These are phyloP conservation scores for Zingel zingel DNA, from an alignment of 2,113 vertebrate species.

Conservation along the genomic window DNA sequence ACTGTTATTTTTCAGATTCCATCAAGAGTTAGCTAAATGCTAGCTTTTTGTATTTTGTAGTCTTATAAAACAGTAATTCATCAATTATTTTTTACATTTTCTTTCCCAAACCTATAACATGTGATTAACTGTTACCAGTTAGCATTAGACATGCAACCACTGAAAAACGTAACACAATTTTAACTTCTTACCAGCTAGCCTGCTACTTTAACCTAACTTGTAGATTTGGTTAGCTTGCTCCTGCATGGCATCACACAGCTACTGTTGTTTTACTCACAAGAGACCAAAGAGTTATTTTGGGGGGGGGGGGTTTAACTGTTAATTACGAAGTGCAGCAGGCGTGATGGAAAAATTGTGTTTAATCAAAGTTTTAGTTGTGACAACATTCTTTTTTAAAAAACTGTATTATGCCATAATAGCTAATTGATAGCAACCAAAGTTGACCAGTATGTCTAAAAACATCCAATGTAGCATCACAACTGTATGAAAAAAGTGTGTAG, in stretches of 20 bases:
- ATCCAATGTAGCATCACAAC: neutral
- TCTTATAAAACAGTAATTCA: too few relatives aligned
- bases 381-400: neutral
- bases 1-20: too few relatives aligned
- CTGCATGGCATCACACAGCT: neutral
- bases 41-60: too few relatives aligned
- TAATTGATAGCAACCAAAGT: neutral
- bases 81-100: too few relatives aligned
- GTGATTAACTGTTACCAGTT: too few relatives aligned
- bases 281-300: neutral
- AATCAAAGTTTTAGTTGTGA: neutral
- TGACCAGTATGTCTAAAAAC: neutral
- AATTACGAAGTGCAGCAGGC: neutral
- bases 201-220: too few relatives aligned
- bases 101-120: too few relatives aligned
- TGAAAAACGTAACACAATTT: too few relatives aligned
- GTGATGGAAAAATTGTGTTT: too few relatives aligned
- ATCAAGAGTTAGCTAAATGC: too few relatives aligned
- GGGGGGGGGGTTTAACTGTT: neutral
- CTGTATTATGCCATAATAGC: neutral
- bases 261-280: neutral
- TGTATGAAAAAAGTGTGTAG: neutral
- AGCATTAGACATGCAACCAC: too few relatives aligned
- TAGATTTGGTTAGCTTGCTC: neutral
- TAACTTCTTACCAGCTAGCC: too few relatives aligned